Percentiles rank a stretch among this genome's conserved stretches.
Conservation (phyloP, 1,140 invertebrate species). For the Platyura marginata region DNA sequence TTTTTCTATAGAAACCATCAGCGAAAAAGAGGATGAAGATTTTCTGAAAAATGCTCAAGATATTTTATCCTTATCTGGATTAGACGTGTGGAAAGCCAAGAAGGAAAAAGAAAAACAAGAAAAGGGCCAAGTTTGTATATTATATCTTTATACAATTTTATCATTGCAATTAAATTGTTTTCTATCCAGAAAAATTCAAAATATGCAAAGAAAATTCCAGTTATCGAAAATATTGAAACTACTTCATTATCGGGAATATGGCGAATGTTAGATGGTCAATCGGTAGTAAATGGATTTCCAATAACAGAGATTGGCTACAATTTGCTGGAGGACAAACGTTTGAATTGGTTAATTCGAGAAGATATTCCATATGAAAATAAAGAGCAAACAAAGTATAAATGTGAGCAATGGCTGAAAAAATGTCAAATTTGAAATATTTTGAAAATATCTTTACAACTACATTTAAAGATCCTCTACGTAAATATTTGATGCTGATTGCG, state of each 20-base stretch:
- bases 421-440: neutral
- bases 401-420: neutral
- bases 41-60: neutral
- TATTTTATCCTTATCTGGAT: neutral
- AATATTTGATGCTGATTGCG: no score
- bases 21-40: neutral
- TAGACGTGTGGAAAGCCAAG: neutral
- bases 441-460: no score
- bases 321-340: neutral
- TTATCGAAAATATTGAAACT: no score
- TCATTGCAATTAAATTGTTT: no score
- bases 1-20: neutral
- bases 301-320: neutral
- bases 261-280: neutral
- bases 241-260: neutral
- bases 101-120: neutral
- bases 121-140: neutral
- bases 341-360: neutral
- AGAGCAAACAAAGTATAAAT: neutral
- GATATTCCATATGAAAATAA: neutral
- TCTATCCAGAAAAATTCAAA: no score
- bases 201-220: no score
- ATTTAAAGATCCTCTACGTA: no score
- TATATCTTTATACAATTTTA: no score
- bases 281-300: neutral